phyloP scores from a whole-genome alignment of 2,888 invertebrate species.

The Diarsia brunnea region DNA sequence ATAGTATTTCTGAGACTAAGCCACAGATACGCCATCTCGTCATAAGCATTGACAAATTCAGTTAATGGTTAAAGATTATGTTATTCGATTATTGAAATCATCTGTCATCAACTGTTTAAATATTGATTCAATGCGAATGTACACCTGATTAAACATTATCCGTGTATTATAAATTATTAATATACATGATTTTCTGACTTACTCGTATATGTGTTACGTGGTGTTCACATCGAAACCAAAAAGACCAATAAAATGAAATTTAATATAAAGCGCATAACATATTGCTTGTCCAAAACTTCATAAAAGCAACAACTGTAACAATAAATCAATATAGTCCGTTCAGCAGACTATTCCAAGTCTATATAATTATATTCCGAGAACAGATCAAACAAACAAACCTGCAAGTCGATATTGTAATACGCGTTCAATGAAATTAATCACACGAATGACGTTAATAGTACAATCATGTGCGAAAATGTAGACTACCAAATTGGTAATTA shows the following conservation, averaged over 20 bases:
- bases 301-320: slow-evolving; percentile 8
- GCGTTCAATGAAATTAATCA: slow-evolving; percentile 45
- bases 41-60: neutral
- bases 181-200: neutral
- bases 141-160: slow-evolving; percentile 30
- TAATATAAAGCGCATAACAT: neutral
- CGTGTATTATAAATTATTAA: neutral
- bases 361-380: slow-evolving; percentile 43
- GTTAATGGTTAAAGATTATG: neutral
- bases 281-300: slow-evolving; percentile 9
- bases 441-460: slow-evolving; percentile 44
- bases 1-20: neutral
- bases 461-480: slow-evolving; percentile 33
- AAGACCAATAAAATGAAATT: slow-evolving; percentile 6
- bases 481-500: slow-evolving; percentile 5
- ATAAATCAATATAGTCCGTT: slow-evolving; percentile 19
- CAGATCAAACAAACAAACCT: slow-evolving; percentile 41
- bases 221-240: slow-evolving; percentile 12
- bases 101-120: slow-evolving; percentile 3
- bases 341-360: slow-evolving; percentile 15
- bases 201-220: too few species aligned
- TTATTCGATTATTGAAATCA: slow-evolving; percentile 14
- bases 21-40: neutral
- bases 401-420: slow-evolving; percentile 31
- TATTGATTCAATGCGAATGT: slow-evolving; percentile 12